Conservation (phyloP, 2,113 vertebrate genomes). For the Falcunculus frontatus region DNA sequence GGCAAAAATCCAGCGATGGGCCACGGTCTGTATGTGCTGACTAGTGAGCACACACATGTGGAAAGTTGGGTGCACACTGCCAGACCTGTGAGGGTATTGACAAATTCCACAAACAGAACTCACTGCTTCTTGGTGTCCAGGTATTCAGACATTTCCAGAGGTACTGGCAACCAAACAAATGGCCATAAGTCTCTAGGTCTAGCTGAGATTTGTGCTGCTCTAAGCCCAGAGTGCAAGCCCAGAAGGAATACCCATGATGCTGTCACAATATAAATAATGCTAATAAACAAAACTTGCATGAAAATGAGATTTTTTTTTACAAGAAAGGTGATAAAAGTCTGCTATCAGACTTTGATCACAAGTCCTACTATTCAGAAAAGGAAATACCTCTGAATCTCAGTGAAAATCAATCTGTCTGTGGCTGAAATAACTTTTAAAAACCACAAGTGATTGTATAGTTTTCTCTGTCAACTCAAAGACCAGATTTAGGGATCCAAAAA, state of each 20-base stretch:
- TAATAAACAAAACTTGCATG: slow-evolving; percentile 20
- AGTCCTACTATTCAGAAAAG: slow-evolving; percentile 20
- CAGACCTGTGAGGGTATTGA: neutral
- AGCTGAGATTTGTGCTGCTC: neutral
- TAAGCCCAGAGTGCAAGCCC: neutral
- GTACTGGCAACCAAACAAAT: neutral
- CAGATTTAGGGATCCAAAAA: slow-evolving; percentile 28
- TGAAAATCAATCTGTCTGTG: slow-evolving; percentile 37
- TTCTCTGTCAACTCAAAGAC: slow-evolving; percentile 39
- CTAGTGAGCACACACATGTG: fast-evolving
- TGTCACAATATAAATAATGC: neutral
- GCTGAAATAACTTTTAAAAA: slow-evolving; percentile 37
- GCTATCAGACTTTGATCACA: neutral
- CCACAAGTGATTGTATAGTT: slow-evolving; percentile 28
- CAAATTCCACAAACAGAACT: neutral
- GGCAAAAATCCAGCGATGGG: fast-evolving
- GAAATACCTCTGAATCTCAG: slow-evolving; percentile 33
- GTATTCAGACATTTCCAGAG: neutral
- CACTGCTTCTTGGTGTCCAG: fast-evolving
- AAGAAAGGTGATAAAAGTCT: slow-evolving; percentile 23
- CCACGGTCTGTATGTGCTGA: neutral
- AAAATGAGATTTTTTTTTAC: neutral
- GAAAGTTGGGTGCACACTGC: neutral
- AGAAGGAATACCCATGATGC: neutral
- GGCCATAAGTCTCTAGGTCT: neutral